Evolutionary conservation across 35 echinoderm and acorn worm species (phyloP), one percentile per base, ranked within the genome.

Genomic region (Ophioderma brevispina): DNA sequence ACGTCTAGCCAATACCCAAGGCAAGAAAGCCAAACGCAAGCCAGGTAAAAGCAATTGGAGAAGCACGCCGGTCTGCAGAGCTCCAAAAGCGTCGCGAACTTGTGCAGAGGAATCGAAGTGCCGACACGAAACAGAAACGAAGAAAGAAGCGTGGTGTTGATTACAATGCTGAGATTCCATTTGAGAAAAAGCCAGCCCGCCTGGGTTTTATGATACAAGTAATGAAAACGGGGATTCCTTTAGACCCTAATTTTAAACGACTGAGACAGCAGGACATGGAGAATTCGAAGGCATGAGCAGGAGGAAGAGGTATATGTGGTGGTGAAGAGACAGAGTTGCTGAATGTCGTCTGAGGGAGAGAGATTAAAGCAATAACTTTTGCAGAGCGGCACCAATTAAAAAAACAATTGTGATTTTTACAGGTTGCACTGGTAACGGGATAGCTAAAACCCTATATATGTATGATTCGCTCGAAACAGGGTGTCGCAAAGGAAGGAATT

Each of bases 151-250:
- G 96, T 31, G 90, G 96, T 0, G 93, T 98, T 0, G 96, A 98
- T 55, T 98, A 98, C 90, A 98, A 98, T 42, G 96, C 94, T 15
- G 96, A 98, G 82, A 98, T 98, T 76, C 96, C 96, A 39, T 98
- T 98, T 84, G 96, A 98, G 85, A 98, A 98, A 90, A 98, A 98
- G 33, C 96, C 96, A 13, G 93, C 96, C 0, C n/a, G n/a, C 87
- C 93, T 17, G 96, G 96, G 35, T 98, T 98, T 64, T 98, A 98
- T 64, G 89, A 98, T 64, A 92, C 91, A 0, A 40, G 90, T 0
- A 86, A 94, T 46, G 96, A 98, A 36, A 76, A 64, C 1, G 82
- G 92, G 1, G 82, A 91, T 33, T n/a, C 49, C 91, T 34, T 38
- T 92, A 31, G 87, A 98, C 37, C 90, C 93, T 2, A 98, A 98